phyloP scores from a whole-genome alignment of 2,888 invertebrate species.

The Drosophila testacea region DNA sequence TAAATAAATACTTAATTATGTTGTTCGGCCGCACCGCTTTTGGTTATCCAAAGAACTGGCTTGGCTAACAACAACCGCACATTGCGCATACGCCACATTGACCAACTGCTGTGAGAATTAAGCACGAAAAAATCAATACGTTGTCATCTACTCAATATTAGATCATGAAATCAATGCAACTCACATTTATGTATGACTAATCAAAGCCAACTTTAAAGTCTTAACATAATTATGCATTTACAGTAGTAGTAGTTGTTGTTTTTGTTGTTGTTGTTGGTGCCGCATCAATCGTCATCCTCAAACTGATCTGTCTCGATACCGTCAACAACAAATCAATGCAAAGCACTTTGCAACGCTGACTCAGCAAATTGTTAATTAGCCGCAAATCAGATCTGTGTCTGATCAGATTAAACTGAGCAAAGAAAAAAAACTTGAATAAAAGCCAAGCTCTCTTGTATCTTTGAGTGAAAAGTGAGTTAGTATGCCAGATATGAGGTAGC shows the following conservation, averaged over 20 bases:
- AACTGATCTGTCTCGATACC: constrained; percentile 46
- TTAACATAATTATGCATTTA: constrained; percentile 4
- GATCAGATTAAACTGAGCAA: constrained; percentile 9
- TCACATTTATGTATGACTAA: constrained; percentile 41
- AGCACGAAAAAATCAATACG: constrained; percentile 9
- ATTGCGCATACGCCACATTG: constrained; percentile 74
- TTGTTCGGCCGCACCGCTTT: constrained; percentile 73
- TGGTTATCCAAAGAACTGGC: constrained; percentile 71
- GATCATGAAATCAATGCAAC: constrained; percentile 21
- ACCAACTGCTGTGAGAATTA: constrained; percentile 50
- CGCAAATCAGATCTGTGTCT: constrained; percentile 44
- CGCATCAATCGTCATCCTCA: constrained; percentile 24
- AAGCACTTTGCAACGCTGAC: constrained; percentile 51
- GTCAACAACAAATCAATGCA: constrained; percentile 51
- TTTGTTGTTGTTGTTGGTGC: constrained; percentile 1
- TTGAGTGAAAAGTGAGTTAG: constrained; percentile 12
- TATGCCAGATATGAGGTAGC: constrained; percentile 15
- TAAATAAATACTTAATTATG: constrained; percentile 82
- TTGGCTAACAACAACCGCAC: constrained; percentile 24
- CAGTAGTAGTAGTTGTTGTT: not conserved
- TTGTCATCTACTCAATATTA: constrained; percentile 42
- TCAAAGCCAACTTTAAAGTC: constrained; percentile 22
- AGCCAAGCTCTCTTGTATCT: not conserved
- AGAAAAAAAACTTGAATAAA: not conserved
- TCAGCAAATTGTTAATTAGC: constrained; percentile 59